A percentile compares a stretch with the other conserved stretches of the same genome.
These are phyloP conservation scores for Phalacrocorax carbo DNA, from an alignment of 2,113 vertebrate genomes.

Conservation along the genomic window DNA sequence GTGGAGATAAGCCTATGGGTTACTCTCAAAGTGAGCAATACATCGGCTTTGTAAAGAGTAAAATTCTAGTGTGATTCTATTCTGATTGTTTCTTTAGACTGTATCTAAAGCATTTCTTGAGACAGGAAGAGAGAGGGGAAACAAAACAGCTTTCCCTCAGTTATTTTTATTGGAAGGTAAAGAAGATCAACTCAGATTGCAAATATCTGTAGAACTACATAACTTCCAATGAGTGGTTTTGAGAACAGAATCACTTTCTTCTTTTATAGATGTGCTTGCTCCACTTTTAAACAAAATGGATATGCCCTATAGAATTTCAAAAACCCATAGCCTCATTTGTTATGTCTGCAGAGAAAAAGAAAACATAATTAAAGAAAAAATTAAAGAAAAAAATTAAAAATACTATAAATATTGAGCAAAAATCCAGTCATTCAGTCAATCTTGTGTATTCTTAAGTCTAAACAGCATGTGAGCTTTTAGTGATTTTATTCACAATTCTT, in stretches of 20 bases:
- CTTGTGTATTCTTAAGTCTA: background rate
- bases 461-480: background rate
- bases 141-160: background rate
- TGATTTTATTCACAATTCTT: background rate
- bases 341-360: background rate
- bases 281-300: background rate
- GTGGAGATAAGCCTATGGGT: background rate
- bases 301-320: background rate
- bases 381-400: background rate
- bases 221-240: background rate
- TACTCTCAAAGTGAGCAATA: background rate
- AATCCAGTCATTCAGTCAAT: slow-evolving; percentile 16
- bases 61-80: background rate
- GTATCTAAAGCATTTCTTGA: background rate
- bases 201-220: background rate
- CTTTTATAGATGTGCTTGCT: background rate
- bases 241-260: background rate
- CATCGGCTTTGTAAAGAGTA: background rate
- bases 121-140: background rate
- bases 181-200: background rate
- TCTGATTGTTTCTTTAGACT: background rate
- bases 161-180: background rate
- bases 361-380: background rate
- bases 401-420: background rate
- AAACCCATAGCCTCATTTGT: background rate